A percentile compares a stretch with the other conserved stretches of the same genome.
phyloP scores from a whole-genome alignment of 2,797 vertebrate species.

The Odontamblyopus rebecca region DNA sequence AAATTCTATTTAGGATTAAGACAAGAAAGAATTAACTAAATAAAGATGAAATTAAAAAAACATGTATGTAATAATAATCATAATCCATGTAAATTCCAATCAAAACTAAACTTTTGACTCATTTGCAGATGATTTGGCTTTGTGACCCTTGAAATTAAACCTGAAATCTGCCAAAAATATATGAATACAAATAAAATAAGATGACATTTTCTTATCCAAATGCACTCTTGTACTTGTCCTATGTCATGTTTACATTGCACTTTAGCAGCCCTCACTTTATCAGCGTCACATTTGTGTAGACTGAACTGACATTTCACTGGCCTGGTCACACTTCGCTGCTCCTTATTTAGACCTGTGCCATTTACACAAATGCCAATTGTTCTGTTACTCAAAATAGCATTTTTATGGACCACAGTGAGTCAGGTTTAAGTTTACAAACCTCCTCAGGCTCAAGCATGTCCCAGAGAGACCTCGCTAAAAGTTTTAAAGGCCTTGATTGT shows the following conservation, averaged over 20 bases:
- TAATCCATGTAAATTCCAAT: no score
- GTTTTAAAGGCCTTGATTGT: neutral
- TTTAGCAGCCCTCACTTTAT: neutral
- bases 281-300: constrained; percentile 2
- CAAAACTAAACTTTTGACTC: no score
- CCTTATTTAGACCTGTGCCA: constrained; percentile 16
- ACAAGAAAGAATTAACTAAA: no score
- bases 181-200: no score
- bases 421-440: neutral
- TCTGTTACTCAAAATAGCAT: constrained; percentile 6
- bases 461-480: neutral
- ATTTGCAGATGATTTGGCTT: no score
- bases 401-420: neutral
- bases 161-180: no score
- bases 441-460: neutral
- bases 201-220: neutral
- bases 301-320: constrained; percentile 3
- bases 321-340: constrained; percentile 5
- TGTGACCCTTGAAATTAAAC: no score
- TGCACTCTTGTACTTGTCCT: neutral
- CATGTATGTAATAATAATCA: no score
- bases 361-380: constrained; percentile 15
- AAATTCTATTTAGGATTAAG: no score
- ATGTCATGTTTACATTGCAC: constrained; percentile 7
- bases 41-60: no score